phyloP scores from a whole-genome alignment of 2,797 vertebrate species.

The Lophius americanus region DNA sequence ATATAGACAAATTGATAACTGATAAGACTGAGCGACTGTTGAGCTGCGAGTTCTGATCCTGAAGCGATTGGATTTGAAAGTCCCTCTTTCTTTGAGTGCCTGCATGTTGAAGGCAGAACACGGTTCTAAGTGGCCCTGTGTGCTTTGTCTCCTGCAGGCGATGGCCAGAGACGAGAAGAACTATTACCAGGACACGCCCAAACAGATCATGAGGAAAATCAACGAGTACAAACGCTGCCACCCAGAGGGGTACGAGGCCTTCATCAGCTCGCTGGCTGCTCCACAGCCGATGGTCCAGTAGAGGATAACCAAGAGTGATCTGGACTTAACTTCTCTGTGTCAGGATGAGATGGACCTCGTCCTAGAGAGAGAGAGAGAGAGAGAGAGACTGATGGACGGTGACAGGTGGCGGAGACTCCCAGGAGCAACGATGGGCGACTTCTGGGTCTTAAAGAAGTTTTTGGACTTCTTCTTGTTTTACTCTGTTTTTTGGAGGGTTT shows the following conservation, averaged over 20 bases:
- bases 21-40: too few species aligned
- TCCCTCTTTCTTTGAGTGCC: too few species aligned
- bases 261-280: constrained; percentile 56
- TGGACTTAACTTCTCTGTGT: not conserved
- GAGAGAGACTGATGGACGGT: not conserved
- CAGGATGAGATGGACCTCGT: not conserved
- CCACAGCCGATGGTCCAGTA: constrained; percentile 40
- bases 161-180: constrained; percentile 97
- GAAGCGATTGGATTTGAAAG: too few species aligned
- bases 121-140: not conserved
- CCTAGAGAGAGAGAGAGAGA: not conserved
- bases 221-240: constrained; percentile 89
- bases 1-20: too few species aligned
- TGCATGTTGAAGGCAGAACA: too few species aligned
- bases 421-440: not conserved
- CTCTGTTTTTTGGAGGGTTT: not conserved
- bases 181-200: constrained; percentile 96
- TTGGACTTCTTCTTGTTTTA: not conserved
- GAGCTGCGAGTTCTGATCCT: too few species aligned
- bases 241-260: constrained; percentile 80
- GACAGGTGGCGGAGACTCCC: not conserved
- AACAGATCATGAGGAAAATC: constrained; percentile 93
- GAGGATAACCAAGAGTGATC: not conserved
- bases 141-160: constrained; percentile 74
- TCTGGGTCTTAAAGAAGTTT: not conserved